Conservation (phyloP, 2,888 invertebrate genomes). For the Prenolepis imparis region DNA sequence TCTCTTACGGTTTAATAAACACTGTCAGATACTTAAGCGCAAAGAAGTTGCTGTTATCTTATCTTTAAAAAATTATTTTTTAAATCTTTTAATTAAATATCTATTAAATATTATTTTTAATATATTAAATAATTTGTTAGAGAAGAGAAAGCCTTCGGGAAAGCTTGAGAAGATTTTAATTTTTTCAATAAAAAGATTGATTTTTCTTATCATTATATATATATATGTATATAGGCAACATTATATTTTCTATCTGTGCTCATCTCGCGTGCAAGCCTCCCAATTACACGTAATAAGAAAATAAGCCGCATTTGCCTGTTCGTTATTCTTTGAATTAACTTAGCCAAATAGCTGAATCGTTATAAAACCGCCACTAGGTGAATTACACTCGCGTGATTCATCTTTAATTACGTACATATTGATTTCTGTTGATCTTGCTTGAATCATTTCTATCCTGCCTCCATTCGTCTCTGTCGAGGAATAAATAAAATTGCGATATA, state of each 20-base stretch:
- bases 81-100: too few relatives aligned
- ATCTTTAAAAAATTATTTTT: not conserved
- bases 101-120: not conserved
- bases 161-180: not conserved
- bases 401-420: not conserved
- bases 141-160: not conserved
- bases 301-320: conserved; percentile 15
- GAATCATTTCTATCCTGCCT: not conserved
- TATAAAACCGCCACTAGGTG: not conserved
- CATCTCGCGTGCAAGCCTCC: conserved; percentile 33
- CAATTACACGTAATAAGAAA: conserved; percentile 42
- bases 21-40: not conserved
- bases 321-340: conserved; percentile 23
- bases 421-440: not conserved
- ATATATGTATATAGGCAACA: not conserved
- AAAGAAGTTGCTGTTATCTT: not conserved
- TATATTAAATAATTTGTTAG: not conserved
- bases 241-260: not conserved
- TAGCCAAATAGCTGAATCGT: conserved; percentile 24
- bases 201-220: not conserved
- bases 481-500: not conserved
- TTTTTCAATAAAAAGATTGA: not conserved
- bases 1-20: not conserved
- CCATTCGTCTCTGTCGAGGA: not conserved
- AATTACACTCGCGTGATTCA: conserved; percentile 5